phyloP scores from a whole-genome alignment of 2,888 invertebrate species.

The Amblyjoppa proteus region DNA sequence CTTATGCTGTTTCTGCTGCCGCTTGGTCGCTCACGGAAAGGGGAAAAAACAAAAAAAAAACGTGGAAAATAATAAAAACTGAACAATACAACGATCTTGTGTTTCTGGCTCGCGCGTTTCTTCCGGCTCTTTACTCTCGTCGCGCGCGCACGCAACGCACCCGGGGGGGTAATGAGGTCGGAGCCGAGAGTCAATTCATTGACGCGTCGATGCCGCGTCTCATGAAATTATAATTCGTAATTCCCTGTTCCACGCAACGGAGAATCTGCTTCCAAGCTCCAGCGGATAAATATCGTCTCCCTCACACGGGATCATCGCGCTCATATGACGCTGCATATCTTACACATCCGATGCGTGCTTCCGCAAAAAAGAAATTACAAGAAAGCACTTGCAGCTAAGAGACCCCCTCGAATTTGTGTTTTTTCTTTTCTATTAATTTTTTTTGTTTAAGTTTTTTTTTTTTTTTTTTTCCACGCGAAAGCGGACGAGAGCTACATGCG shows the following conservation, averaged over 20 bases:
- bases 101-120: slow-evolving; percentile 43
- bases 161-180: background rate
- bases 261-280: background rate
- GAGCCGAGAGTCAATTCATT: slow-evolving; percentile 31
- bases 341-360: slow-evolving; percentile 11
- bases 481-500: background rate
- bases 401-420: background rate
- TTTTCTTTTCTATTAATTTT: slow-evolving; percentile 1
- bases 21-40: background rate
- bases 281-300: background rate
- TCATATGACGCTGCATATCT: slow-evolving; percentile 19
- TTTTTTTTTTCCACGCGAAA: background rate
- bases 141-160: slow-evolving; percentile 26
- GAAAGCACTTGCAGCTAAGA: background rate
- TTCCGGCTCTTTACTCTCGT: slow-evolving; percentile 35
- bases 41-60: slow-evolving; percentile 6
- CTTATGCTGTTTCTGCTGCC: slow-evolving; percentile 23
- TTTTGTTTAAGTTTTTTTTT: background rate
- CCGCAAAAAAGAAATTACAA: slow-evolving; percentile 16
- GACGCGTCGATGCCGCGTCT: slow-evolving; percentile 16
- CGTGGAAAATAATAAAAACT: background rate
- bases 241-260: slow-evolving; percentile 18
- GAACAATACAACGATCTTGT: slow-evolving; percentile 39
- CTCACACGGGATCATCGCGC: background rate
- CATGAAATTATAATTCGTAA: slow-evolving; percentile 53